phyloP scores from a whole-genome alignment of 2,888 invertebrate species.

The Agrochola lychnidis region DNA sequence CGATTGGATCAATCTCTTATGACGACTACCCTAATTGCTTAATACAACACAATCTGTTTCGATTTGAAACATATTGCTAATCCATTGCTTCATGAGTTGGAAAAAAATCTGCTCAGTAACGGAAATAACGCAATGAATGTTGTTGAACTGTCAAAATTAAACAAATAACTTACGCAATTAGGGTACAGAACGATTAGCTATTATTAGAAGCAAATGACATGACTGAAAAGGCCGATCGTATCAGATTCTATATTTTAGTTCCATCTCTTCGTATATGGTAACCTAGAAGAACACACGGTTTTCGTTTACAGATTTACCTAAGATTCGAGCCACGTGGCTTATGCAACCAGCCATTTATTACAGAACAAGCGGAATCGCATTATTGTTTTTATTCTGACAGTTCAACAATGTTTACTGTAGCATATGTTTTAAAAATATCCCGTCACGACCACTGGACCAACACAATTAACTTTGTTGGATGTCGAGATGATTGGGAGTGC shows the following conservation, averaged over 20 bases:
- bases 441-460: constrained; percentile 33
- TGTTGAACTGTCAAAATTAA: too few relatives aligned
- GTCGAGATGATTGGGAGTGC: constrained; percentile 37
- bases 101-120: too few relatives aligned
- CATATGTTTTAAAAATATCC: constrained; percentile 36
- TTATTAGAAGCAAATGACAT: constrained; percentile 16
- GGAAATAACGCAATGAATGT: too few relatives aligned
- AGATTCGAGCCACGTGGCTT: not conserved
- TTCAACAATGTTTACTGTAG: constrained; percentile 1
- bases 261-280: not conserved
- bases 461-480: constrained; percentile 43
- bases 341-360: constrained; percentile 18
- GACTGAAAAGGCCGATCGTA: not conserved
- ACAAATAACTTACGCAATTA: too few relatives aligned
- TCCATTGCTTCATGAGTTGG: too few relatives aligned
- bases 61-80: too few relatives aligned
- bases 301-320: not conserved
- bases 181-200: not conserved
- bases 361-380: constrained; percentile 1
- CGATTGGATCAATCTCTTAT: constrained; percentile 2
- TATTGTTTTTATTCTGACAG: constrained; percentile 14
- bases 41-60: too few relatives aligned
- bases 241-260: not conserved
- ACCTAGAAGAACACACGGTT: not conserved
- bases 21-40: not conserved